These are phyloP conservation scores for Dryomyza anilis DNA, from an alignment of 2,888 invertebrate genomes.

Conservation along the genomic window DNA sequence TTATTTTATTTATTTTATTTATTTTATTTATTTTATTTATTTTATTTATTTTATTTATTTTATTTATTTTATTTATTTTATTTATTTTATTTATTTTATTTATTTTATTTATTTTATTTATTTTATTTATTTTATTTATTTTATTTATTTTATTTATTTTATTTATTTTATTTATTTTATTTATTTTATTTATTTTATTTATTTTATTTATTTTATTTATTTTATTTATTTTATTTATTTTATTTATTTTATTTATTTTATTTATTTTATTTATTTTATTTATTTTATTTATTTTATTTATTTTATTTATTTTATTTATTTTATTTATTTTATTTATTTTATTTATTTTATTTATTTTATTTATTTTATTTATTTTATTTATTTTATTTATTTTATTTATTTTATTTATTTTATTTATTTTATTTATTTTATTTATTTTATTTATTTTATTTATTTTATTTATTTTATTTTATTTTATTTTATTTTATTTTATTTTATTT, in stretches of 20 bases:
- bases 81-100: not conserved
- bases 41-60: not conserved
- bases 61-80: not conserved
- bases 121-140: not conserved
- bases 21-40: not conserved
- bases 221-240: not conserved
- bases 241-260: not conserved
- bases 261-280: not conserved
- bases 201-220: not conserved
- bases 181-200: not conserved
- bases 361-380: not conserved
- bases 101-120: not conserved
- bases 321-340: not conserved
- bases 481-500: not conserved
- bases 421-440: not conserved
- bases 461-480: not conserved
- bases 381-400: not conserved
- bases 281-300: not conserved
- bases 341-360: not conserved
- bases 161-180: not conserved
- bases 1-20: not conserved
- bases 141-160: not conserved
- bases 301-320: not conserved
- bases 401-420: not conserved
- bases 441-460: not conserved